These are phyloP conservation scores for Linepithema humile DNA, from an alignment of 1,140 invertebrate species.

Conservation along the genomic window DNA sequence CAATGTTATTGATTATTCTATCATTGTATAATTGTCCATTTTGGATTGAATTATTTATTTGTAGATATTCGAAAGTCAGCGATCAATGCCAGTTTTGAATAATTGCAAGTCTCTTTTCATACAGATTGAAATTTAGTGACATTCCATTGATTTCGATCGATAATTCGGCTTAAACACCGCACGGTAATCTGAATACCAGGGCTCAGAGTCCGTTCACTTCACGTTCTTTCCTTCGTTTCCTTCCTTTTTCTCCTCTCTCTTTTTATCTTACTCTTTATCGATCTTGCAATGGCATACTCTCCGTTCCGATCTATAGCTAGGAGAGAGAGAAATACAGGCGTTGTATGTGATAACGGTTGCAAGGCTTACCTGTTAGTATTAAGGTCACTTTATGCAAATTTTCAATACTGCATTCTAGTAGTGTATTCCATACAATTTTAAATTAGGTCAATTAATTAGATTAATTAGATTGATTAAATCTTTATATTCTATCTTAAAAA, in stretches of 20 bases:
- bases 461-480: too few species aligned
- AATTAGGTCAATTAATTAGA: too few species aligned
- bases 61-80: not conserved
- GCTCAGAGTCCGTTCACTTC: conserved; percentile 7
- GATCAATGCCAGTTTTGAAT: not conserved
- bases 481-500: too few species aligned
- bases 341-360: not conserved
- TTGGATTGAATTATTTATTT: not conserved
- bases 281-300: conserved; percentile 27
- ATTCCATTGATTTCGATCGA: conserved; percentile 3
- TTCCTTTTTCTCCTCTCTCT: conserved; percentile 1
- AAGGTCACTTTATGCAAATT: not conserved
- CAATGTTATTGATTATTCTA: not conserved
- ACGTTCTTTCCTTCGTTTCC: conserved; percentile 25
- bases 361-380: not conserved
- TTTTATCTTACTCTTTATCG: conserved; percentile 19
- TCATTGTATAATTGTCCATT: not conserved
- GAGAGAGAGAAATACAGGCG: not conserved
- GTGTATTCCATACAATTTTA: not conserved
- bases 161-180: not conserved
- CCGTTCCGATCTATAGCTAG: not conserved
- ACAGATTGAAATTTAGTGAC: not conserved
- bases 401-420: too few species aligned
- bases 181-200: conserved; percentile 19
- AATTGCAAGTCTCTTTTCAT: not conserved